Base-by-base conservation (phyloP, 1,140 invertebrate genomes). In the Spodoptera litura region DNA sequence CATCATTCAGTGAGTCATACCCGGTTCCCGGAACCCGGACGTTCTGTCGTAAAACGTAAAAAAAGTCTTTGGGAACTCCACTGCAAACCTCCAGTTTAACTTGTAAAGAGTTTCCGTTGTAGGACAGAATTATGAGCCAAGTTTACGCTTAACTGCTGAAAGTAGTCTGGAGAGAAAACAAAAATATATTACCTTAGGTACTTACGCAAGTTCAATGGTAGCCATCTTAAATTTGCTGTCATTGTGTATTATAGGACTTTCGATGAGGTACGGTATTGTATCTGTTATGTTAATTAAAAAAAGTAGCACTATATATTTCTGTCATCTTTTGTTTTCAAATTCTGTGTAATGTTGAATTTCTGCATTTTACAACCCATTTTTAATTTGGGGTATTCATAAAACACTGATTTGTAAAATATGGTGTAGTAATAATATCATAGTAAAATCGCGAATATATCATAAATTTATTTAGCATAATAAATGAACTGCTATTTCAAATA, bases 41-140 rank as follows among this genome's bases (percentile, higher is more conserved):
- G 59, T 53, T 55, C 53, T 56, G 27, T 75, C 80, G 72, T 81
- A 81, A 81, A 80, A 79, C 73, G 78, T 85, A 84, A 81, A 85
- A 83, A 90, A 88, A 86, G 79, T 85, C 75, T 72, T 68, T 58
- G 80, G 81, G 62, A 83, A 87, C 77, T 88, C 85, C 64, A 70
- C 75, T 80, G 81, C 82, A 88, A 86, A 88, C 85, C 87, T 85
- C 81, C 70, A 84, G 83, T 86, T 85, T 84, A 85, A 87, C 83
- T 88, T 86, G 84, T 80, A 82, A 87, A 89, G 85, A 87, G 87
- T 85, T 88, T 87, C 83, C 85, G 82, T 55, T 74, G 76, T 80
- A 78, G 75, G 86, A 87, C 85, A 84, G 84, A 92, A 82, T 90
- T 92, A 91, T 90, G 86, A 85, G 80, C 51, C 68, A 90, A 91